A percentile compares a stretch with the other conserved stretches of the same genome.
phyloP scores from a whole-genome alignment of 2,888 invertebrate genomes.

The Megalurothrips usitatus region DNA sequence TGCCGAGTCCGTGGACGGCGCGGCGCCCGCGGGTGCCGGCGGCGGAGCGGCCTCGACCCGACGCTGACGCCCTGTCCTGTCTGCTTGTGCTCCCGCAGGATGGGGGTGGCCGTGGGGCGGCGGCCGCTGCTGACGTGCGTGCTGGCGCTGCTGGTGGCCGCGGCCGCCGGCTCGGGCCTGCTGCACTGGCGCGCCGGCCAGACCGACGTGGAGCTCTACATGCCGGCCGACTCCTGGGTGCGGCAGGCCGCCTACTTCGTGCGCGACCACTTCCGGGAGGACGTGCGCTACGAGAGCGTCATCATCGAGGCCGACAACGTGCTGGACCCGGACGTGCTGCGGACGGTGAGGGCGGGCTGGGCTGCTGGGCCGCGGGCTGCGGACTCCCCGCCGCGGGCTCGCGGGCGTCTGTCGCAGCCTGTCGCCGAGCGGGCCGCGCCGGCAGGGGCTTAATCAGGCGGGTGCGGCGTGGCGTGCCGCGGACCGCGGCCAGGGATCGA shows the following conservation, averaged over 20 bases:
- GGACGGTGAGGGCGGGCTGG: constrained; percentile 41
- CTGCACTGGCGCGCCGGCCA: constrained; percentile 45
- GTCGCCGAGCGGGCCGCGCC: no score
- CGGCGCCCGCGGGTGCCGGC: no score
- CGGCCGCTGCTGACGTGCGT: background rate
- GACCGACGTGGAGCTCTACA: constrained; percentile 45
- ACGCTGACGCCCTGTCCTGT: no score
- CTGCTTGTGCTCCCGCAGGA: background rate
- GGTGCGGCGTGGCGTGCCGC: no score
- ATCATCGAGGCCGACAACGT: constrained; percentile 46
- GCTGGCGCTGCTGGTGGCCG: constrained; percentile 27
- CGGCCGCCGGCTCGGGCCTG: constrained; percentile 43
- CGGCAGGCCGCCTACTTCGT: constrained; percentile 45
- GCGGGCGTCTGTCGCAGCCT: no score
- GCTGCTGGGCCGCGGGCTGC: no score
- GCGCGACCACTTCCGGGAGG: constrained; percentile 44
- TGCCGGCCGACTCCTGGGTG: constrained; percentile 44
- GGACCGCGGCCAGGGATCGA: no score
- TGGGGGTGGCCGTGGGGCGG: background rate
- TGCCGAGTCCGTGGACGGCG: no score
- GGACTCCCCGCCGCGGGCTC: no score
- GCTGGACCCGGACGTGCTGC: constrained; percentile 44
- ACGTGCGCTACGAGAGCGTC: constrained; percentile 46
- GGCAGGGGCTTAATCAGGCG: no score
- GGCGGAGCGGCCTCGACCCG: no score